Evolutionary conservation across 2,888 invertebrate genomes (phyloP).

Genomic region (Phasia obesa): DNA sequence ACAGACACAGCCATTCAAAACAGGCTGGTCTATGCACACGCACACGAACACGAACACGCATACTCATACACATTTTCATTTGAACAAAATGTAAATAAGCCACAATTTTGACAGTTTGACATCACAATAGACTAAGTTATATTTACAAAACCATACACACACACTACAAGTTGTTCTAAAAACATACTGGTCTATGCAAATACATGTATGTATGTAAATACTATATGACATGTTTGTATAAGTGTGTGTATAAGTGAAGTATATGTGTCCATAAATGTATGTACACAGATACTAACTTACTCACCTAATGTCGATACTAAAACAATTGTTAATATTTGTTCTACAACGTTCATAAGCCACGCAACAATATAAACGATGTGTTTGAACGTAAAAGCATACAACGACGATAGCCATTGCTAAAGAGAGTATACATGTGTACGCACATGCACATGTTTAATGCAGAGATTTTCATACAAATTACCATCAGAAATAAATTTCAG

Average conservation of each 20-base stretch:
- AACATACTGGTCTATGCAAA: not conserved
- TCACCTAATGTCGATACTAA: slow-evolving; percentile 62
- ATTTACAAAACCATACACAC: not conserved
- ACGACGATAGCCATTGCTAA: not conserved
- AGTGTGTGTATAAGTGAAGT: not conserved
- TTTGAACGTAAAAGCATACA: not conserved
- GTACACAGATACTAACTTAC: slow-evolving; percentile 8
- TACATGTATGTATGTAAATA: not conserved
- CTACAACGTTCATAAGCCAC: slow-evolving; percentile 25
- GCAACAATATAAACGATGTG: slow-evolving; percentile 19
- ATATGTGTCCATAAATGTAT: not conserved
- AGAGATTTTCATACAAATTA: slow-evolving; percentile 50
- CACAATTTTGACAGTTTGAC: slow-evolving; percentile 65
- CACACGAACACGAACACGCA: not conserved
- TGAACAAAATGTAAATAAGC: slow-evolving; percentile 59
- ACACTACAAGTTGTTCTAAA: slow-evolving; percentile 2
- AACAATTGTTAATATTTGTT: slow-evolving; percentile 61
- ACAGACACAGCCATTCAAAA: not conserved
- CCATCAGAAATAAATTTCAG: slow-evolving; percentile 46
- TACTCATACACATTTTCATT: slow-evolving; percentile 8
- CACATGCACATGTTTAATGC: not conserved
- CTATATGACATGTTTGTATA: not conserved
- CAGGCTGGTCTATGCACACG: too few species aligned
- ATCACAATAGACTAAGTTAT: slow-evolving; percentile 45
- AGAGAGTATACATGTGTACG: not conserved